phyloP scores from a whole-genome alignment of 92 coral and sea anemone genomes.

The Muricea muricata region DNA sequence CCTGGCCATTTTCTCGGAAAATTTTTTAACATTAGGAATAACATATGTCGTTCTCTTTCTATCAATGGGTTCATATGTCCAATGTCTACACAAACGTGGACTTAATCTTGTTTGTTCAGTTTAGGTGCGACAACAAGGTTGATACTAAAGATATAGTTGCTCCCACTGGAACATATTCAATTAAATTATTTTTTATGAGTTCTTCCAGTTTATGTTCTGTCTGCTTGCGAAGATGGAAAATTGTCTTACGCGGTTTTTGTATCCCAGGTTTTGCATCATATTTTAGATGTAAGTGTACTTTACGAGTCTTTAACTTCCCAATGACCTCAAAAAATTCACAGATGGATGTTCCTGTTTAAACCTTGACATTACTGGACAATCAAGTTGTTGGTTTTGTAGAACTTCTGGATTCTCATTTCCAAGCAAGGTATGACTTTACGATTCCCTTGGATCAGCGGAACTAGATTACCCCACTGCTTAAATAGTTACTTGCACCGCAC shows the following conservation, averaged over 20 bases:
- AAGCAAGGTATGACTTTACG: not conserved
- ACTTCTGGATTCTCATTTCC: conserved; percentile 7
- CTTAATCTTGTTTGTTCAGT: not conserved
- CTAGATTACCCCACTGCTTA: too few relatives aligned
- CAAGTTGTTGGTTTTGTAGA: not conserved
- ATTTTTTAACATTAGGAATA: too few relatives aligned
- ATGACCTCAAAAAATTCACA: not conserved
- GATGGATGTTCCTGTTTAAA: not conserved
- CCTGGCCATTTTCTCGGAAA: too few relatives aligned
- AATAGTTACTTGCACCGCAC: too few relatives aligned
- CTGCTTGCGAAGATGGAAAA: conserved; percentile 1
- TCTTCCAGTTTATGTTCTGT: not conserved
- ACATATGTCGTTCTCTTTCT: too few relatives aligned
- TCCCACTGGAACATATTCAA: not conserved
- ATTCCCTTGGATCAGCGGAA: not conserved
- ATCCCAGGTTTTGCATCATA: not conserved
- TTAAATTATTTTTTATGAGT: not conserved
- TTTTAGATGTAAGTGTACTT: conserved; percentile 2
- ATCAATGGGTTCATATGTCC: too few relatives aligned
- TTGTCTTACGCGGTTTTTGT: not conserved
- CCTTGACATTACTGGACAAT: not conserved
- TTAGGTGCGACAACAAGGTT: conserved; percentile 14
- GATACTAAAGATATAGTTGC: conserved; percentile 6
- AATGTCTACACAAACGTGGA: not conserved
- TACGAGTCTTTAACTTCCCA: not conserved